A percentile compares a stretch with the other conserved stretches of the same genome.
phyloP scores from a whole-genome alignment of 2,113 vertebrate species.

The Irena cyanogastra region DNA sequence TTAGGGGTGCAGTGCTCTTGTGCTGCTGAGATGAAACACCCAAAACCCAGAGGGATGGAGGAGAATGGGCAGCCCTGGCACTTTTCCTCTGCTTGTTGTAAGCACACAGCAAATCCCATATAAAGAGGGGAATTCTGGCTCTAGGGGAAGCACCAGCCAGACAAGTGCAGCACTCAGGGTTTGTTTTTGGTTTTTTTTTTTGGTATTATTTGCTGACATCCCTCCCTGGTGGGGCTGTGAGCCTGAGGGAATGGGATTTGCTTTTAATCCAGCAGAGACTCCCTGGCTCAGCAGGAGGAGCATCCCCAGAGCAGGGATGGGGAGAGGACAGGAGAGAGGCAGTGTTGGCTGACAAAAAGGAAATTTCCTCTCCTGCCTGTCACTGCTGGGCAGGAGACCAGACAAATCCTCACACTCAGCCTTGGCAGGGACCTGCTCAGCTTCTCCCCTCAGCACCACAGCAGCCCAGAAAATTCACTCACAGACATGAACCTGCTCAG shows the following conservation, averaged over 20 bases:
- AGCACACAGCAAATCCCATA: not conserved
- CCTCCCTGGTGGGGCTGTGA: not conserved
- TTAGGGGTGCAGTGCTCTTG: not conserved
- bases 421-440: not conserved
- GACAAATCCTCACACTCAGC: not conserved
- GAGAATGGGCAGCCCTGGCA: not conserved
- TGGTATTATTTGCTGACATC: not conserved
- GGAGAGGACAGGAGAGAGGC: not conserved
- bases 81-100: not conserved
- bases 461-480: not conserved
- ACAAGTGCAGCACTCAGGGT: accelerated
- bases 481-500: not conserved
- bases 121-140: not conserved
- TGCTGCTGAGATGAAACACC: not conserved
- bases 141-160: not conserved
- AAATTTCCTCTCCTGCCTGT: not conserved
- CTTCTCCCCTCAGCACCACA: not conserved
- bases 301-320: not conserved
- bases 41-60: not conserved
- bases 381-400: not conserved
- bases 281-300: not conserved
- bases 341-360: not conserved
- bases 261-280: not conserved
- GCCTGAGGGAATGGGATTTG: not conserved
- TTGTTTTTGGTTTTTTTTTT: accelerated